phyloP scores from a whole-genome alignment of 1,140 invertebrate species.

The Apis florea region DNA sequence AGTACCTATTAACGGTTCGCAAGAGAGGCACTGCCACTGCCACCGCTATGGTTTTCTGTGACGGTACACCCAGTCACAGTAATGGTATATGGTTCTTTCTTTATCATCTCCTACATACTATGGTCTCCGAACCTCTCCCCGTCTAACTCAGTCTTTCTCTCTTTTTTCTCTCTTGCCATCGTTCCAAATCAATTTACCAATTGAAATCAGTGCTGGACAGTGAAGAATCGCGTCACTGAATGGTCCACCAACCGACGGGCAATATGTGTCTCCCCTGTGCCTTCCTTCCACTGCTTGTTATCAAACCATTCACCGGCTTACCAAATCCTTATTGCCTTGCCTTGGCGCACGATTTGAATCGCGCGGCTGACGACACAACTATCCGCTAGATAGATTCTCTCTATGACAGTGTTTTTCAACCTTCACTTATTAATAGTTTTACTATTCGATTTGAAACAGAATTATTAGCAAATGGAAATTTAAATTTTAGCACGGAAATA shows the following conservation, averaged over 20 bases:
- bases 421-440: conserved; percentile 32
- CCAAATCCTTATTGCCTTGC: conserved; percentile 46
- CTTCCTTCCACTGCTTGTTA: conserved; percentile 59
- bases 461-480: not conserved
- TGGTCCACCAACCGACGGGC: conserved; percentile 67
- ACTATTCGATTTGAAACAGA: conserved; percentile 4
- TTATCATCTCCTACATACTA: conserved; percentile 28
- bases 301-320: conserved; percentile 70
- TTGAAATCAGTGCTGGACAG: conserved; percentile 78
- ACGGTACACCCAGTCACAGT: conserved; percentile 35
- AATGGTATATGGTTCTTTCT: conserved; percentile 41
- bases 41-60: conserved; percentile 50
- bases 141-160: conserved; percentile 31
- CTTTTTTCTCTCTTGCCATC: conserved; percentile 42
- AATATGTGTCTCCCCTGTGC: conserved; percentile 55
- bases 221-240: conserved; percentile 67
- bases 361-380: conserved; percentile 27
- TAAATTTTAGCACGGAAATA: conserved; percentile 7
- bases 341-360: conserved; percentile 53
- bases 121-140: not conserved
- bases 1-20: conserved; percentile 76
- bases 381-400: conserved; percentile 23
- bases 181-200: conserved; percentile 78
- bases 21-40: conserved; percentile 51
- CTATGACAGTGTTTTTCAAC: conserved; percentile 47